A percentile compares a stretch with the other conserved stretches of the same genome.
Evolutionary conservation across 2,888 invertebrate genomes (phyloP).

Genomic region (Pyrrhosoma nymphula): DNA sequence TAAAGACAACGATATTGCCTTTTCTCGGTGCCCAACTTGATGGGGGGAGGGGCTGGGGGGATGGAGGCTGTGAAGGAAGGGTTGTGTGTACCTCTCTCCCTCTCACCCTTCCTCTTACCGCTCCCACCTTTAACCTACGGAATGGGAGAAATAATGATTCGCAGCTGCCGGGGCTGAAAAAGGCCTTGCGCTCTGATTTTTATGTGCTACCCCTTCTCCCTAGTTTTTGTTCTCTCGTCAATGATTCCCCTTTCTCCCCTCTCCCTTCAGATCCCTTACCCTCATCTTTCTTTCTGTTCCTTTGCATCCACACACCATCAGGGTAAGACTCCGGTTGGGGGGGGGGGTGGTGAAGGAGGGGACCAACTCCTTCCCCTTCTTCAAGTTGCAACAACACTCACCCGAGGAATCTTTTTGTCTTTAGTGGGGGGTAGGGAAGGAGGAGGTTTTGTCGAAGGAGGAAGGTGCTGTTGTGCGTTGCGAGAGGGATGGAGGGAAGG

Average conservation of each 20-base stretch:
- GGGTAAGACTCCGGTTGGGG: not conserved
- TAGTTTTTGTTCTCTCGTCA: not conserved
- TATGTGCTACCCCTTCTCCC: not conserved
- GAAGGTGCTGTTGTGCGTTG: not conserved
- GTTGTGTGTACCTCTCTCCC: not conserved
- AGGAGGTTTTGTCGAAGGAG: not conserved
- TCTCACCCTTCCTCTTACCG: not conserved
- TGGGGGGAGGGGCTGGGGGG: not conserved
- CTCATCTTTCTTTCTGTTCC: not conserved
- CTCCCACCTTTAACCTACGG: slow-evolving; percentile 42
- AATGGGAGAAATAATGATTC: slow-evolving; percentile 60
- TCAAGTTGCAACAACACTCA: not conserved
- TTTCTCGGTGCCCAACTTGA: slow-evolving; percentile 23
- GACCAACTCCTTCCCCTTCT: not conserved
- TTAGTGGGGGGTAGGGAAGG: not conserved
- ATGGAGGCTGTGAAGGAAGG: slow-evolving; percentile 5
- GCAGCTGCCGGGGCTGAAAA: slow-evolving; percentile 55
- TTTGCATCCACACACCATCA: not conserved
- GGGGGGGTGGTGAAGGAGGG: not conserved
- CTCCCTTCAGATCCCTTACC: not conserved
- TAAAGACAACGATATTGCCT: slow-evolving; percentile 67
- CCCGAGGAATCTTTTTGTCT: slow-evolving; percentile 21
- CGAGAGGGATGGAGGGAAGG: not conserved
- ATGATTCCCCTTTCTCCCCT: not conserved
- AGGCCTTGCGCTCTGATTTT: slow-evolving; percentile 48